Percentiles rank a stretch among this genome's conserved stretches.
Conservation (phyloP, 92 coral and sea anemone genomes). For the Phenganax subtilis region DNA sequence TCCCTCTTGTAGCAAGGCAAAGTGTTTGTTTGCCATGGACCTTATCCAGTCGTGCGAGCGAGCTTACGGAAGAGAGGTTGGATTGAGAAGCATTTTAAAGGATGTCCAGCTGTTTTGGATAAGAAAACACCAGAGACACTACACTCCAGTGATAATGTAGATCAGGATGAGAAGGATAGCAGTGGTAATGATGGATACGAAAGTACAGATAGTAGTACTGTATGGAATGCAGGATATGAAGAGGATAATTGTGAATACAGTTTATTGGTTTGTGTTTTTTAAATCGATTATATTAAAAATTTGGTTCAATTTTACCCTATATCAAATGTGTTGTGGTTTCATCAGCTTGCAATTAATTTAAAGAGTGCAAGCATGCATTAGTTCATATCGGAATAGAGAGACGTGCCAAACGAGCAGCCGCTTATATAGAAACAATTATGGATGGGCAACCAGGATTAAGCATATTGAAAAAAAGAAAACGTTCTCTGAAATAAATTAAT, state of each 20-base stretch:
- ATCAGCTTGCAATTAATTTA: too few relatives aligned
- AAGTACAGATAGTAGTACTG: constrained; percentile 54
- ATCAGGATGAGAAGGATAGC: constrained; percentile 52
- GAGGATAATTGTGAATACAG: constrained; percentile 86
- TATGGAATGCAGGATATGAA: constrained; percentile 95
- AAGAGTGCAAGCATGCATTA: too few relatives aligned
- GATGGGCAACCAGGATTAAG: too few relatives aligned
- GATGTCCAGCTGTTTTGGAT: constrained; percentile 35
- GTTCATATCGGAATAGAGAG: too few relatives aligned
- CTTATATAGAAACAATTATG: too few relatives aligned
- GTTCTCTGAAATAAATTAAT: too few relatives aligned
- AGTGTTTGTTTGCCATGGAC: constrained; percentile 81
- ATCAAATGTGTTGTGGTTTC: too few relatives aligned
- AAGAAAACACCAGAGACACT: constrained; percentile 43
- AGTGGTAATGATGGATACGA: constrained; percentile 61
- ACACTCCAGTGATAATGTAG: constrained; percentile 52
- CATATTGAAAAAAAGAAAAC: too few relatives aligned
- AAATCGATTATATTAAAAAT: neutral
- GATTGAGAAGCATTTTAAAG: constrained; percentile 89
- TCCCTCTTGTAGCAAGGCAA: constrained; percentile 57
- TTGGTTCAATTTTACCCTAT: too few relatives aligned
- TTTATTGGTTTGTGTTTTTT: constrained; percentile 63
- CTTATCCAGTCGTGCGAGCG: constrained; percentile 90
- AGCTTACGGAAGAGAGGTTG: constrained; percentile 84
- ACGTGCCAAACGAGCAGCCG: too few relatives aligned